A percentile compares a stretch with the other conserved stretches of the same genome.
These are phyloP conservation scores for Ceyx margarethae DNA, from an alignment of 2,113 vertebrate genomes.

Conservation along the genomic window DNA sequence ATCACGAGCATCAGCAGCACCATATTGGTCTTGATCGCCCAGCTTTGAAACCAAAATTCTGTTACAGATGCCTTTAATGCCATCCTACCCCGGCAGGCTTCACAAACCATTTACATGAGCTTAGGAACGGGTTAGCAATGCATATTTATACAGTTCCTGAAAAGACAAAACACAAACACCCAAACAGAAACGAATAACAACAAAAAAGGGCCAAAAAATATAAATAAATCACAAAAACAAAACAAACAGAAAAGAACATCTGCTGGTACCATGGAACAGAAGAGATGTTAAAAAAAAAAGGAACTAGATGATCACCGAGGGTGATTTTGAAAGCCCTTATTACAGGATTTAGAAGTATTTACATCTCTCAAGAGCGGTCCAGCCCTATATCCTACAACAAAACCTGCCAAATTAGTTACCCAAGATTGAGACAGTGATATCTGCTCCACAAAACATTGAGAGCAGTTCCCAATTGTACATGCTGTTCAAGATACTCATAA, in stretches of 20 bases:
- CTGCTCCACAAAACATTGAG: not conserved
- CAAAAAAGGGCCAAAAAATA: no score
- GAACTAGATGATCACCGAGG: not conserved
- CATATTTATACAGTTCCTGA: not conserved
- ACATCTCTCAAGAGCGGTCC: not conserved
- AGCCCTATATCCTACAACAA: not conserved
- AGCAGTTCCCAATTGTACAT: not conserved
- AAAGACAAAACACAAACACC: not conserved
- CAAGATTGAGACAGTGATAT: not conserved
- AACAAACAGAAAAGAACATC: not conserved
- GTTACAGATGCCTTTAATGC: not conserved
- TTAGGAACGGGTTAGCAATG: not conserved
- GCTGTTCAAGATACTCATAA: not conserved
- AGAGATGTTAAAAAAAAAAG: not conserved
- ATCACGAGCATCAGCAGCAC: not conserved
- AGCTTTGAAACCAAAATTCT: not conserved
- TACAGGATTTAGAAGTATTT: not conserved
- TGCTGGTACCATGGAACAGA: not conserved
- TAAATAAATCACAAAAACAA: no score
- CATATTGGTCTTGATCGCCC: fast-evolving
- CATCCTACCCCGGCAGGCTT: not conserved
- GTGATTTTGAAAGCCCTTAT: not conserved
- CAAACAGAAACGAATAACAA: no score
- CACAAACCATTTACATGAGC: not conserved
- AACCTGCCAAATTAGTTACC: not conserved